Evolutionary conservation across 2,888 invertebrate species (phyloP), one percentile per base, ranked within the genome.

Genomic region (Troides helena): DNA sequence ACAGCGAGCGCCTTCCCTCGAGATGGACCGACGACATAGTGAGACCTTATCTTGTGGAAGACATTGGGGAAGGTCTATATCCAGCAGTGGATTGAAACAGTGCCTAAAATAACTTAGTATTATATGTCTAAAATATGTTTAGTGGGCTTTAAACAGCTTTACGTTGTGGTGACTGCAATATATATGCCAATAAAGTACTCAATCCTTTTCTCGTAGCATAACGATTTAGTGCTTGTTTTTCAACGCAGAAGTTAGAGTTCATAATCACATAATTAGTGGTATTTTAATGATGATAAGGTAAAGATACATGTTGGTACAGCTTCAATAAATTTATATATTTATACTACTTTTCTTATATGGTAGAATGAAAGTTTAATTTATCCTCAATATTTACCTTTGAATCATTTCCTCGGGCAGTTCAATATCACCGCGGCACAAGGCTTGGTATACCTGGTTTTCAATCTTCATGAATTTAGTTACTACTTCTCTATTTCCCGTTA

Each of bases 401-500:
- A 23, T 58, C 10, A 58, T 23, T 25, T 58, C 12, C 1, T 10
- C 57, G 2, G 57, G 23, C 12, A 21, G 57, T 58, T 23, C 23
- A 14, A 58, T 58, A 23, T 58, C 57, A 23, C 57, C 57, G 12
- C 57, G 57, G 23, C 57, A 58, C 14, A 58, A 58, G 8, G 57
- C 57, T 23, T 23, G 23, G 57, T 58, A 58, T 5, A 58, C 57
- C n/a, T 23, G 21, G 7, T 58, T 58, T 58, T 58, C 57, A 6
- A 23, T 58, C 23, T 58, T 58, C 23, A 58, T 23, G 23, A 23
- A 58, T 14, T 89, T 83, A 66, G 76, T 76, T 64, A 88, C 90
- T 65, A 88, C 85, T 0, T 73, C 65, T 2, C 80, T 78, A 14
- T 81, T 82, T 2, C 90, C 92, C 0, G 21, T 23, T 25, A 10